Conservation (phyloP, 2,888 invertebrate genomes). For the Dolichopus griseipennis region DNA sequence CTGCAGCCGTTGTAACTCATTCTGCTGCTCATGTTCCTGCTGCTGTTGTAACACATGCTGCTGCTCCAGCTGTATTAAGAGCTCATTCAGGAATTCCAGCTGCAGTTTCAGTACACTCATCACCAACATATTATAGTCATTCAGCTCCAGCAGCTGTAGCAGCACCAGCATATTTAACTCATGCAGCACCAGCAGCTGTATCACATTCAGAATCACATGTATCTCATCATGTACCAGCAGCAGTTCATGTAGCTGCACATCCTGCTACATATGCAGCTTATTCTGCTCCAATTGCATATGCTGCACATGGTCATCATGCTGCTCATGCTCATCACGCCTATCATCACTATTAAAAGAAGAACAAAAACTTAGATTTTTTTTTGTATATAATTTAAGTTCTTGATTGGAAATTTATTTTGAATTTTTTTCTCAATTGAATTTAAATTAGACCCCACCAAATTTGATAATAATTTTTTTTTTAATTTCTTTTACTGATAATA, state of each 20-base stretch:
- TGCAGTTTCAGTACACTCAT: conserved; percentile 27
- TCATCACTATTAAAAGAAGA: neutral
- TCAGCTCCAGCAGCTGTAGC: conserved; percentile 19
- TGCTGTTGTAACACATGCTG: conserved; percentile 25
- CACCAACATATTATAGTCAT: conserved; percentile 26
- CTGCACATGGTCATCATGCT: conserved; percentile 8
- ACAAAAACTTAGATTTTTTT: no score
- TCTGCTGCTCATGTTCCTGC: conserved; percentile 22
- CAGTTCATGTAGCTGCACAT: neutral
- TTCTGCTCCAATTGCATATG: neutral
- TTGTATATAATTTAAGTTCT: no score
- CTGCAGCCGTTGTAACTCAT: conserved; percentile 15
- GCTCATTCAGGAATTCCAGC: conserved; percentile 28
- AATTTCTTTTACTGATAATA: neutral
- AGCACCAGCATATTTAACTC: neutral
- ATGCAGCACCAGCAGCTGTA: neutral
- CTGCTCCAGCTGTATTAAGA: conserved; percentile 27
- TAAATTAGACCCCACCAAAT: neutral
- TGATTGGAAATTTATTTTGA: no score
- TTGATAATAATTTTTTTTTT: neutral
- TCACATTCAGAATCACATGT: neutral
- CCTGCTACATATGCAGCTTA: neutral
- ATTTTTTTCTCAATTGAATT: no score
- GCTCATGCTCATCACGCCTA: conserved; percentile 4
- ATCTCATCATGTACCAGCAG: neutral